Percentiles rank a stretch among this genome's conserved stretches.
These are phyloP conservation scores for Amorpha juglandis DNA, from an alignment of 2,888 invertebrate species.

Conservation along the genomic window DNA sequence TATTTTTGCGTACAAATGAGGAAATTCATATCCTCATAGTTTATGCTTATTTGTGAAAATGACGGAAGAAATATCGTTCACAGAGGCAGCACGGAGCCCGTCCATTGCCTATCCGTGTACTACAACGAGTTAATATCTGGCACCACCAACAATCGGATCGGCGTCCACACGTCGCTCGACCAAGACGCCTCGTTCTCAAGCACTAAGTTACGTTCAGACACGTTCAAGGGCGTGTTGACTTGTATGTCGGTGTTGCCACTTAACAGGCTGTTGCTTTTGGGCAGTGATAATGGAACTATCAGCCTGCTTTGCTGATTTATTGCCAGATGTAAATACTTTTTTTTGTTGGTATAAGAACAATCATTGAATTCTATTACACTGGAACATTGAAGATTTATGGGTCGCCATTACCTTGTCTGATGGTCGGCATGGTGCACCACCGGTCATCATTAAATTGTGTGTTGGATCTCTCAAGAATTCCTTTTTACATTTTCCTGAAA, in stretches of 20 bases:
- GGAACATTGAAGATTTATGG: too few relatives aligned
- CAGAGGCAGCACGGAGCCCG: constrained; percentile 96
- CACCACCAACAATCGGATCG: constrained; percentile 96
- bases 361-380: too few relatives aligned
- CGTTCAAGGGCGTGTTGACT: constrained; percentile 95
- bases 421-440: too few relatives aligned
- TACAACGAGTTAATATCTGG: constrained; percentile 94
- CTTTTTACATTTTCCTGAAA: too few relatives aligned
- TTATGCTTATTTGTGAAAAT: background rate
- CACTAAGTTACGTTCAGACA: constrained; percentile 93
- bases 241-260: constrained; percentile 95
- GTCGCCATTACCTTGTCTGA: too few relatives aligned
- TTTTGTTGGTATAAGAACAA: too few relatives aligned
- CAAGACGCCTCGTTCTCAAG: constrained; percentile 91
- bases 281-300: constrained; percentile 96
- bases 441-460: too few relatives aligned
- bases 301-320: constrained; percentile 89
- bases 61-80: background rate
- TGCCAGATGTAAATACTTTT: background rate
- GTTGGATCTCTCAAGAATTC: too few relatives aligned
- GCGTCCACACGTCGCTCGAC: constrained; percentile 91
- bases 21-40: background rate
- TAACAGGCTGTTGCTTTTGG: constrained; percentile 94
- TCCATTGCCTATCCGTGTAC: constrained; percentile 93
- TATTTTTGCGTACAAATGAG: background rate